Evolutionary conservation across 2,113 vertebrate genomes (phyloP).

Genomic region (Saccopteryx bilineata): DNA sequence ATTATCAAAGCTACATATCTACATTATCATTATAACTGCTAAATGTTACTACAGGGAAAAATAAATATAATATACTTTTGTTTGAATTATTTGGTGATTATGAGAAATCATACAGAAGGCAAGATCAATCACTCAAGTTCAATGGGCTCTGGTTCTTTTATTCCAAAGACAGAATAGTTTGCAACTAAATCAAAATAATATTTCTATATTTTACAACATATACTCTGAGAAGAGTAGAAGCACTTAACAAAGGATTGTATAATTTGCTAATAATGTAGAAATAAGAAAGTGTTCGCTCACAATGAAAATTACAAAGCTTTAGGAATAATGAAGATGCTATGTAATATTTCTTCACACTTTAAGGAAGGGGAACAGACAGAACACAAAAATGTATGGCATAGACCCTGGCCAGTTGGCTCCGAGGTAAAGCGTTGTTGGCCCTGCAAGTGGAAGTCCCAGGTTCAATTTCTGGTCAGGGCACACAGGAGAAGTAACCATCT

Average conservation of each 20-base stretch:
- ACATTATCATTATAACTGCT: neutral
- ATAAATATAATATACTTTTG: neutral
- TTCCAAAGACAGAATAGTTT: neutral
- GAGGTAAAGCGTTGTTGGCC: no score
- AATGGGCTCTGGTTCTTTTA: neutral
- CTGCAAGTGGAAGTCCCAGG: no score
- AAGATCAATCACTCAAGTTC: neutral
- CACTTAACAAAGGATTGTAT: constrained; percentile 52
- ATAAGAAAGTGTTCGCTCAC: constrained; percentile 21
- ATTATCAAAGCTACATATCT: constrained; percentile 19
- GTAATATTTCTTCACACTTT: constrained; percentile 50
- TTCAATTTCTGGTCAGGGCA: no score
- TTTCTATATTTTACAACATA: constrained; percentile 46
- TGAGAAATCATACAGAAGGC: neutral
- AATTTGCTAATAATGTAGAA: constrained; percentile 53
- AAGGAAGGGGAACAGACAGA: neutral
- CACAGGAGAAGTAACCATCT: no score
- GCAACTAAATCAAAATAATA: constrained; percentile 47
- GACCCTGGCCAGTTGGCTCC: no score
- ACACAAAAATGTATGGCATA: constrained; percentile 48
- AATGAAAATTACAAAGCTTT: constrained; percentile 23
- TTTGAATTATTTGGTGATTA: constrained; percentile 31
- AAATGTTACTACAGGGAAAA: constrained; percentile 14
- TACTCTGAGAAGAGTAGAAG: constrained; percentile 8
- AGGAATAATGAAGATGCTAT: neutral